Evolutionary conservation across 2,888 invertebrate genomes (phyloP).

Genomic region (Drosophila barbarae): DNA sequence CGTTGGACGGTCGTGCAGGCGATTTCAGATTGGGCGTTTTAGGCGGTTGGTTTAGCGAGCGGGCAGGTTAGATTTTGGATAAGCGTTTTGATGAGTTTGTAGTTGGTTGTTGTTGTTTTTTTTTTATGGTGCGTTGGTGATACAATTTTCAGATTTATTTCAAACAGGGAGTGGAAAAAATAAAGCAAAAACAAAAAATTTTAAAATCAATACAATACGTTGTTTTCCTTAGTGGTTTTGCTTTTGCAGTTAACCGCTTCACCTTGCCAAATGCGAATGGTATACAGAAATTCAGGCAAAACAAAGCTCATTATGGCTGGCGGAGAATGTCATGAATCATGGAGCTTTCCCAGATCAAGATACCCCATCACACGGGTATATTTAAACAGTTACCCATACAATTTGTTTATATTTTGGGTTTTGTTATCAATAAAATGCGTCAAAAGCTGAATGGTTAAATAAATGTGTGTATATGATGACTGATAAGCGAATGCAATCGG

Average conservation of each 20-base stretch:
- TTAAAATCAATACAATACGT: slow-evolving; percentile 41
- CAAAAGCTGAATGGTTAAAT: slow-evolving; percentile 20
- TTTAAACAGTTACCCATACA: slow-evolving; percentile 55
- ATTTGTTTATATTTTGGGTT: slow-evolving; percentile 21
- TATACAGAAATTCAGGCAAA: slow-evolving; percentile 13
- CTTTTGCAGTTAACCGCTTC: slow-evolving; percentile 59
- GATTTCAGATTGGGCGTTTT: slow-evolving; percentile 12
- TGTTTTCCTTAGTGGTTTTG: slow-evolving; percentile 9
- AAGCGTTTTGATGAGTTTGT: slow-evolving; percentile 65
- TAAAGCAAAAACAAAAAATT: slow-evolving; percentile 57
- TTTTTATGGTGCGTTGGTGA: slow-evolving; percentile 64
- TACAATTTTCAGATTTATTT: slow-evolving; percentile 46
- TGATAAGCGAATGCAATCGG: slow-evolving; percentile 54
- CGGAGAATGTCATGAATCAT: slow-evolving; percentile 13
- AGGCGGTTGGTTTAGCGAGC: slow-evolving; percentile 28
- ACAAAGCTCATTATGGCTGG: slow-evolving; percentile 10
- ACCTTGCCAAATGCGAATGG: slow-evolving; percentile 47
- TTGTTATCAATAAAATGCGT: slow-evolving; percentile 23
- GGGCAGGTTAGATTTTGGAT: slow-evolving; percentile 61
- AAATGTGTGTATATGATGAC: slow-evolving; percentile 12
- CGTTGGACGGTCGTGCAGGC: slow-evolving; percentile 19
- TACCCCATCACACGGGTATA: slow-evolving; percentile 37
- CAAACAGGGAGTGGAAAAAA: slow-evolving; percentile 44
- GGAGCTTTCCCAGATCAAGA: slow-evolving; percentile 29
- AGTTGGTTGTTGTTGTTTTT: slow-evolving; percentile 26